Evolutionary conservation across 2,888 invertebrate species (phyloP).

Genomic region (Drosophila infuscata): DNA sequence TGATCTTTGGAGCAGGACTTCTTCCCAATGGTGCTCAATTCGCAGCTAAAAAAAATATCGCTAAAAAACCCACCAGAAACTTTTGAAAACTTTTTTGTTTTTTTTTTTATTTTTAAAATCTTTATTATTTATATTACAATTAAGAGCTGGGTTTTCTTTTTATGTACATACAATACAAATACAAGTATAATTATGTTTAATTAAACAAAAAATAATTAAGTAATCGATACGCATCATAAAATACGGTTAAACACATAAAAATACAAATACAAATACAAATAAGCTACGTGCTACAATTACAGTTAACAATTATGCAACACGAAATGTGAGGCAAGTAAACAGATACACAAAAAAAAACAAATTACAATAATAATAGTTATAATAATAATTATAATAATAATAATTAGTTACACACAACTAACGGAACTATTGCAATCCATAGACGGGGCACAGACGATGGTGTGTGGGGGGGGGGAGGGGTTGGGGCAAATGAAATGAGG

Average conservation of each 20-base stretch:
- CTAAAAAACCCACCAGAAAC: no score
- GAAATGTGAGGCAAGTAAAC: constrained; percentile 56
- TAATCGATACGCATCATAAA: constrained; percentile 40
- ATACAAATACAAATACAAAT: constrained; percentile 51
- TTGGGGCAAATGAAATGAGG: constrained; percentile 23
- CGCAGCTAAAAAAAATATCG: no score
- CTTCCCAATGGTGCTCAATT: no score
- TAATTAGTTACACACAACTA: constrained; percentile 49
- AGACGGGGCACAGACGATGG: background rate
- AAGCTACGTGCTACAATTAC: constrained; percentile 61
- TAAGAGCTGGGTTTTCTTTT: constrained; percentile 62
- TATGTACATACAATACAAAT: constrained; percentile 68
- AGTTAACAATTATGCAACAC: constrained; percentile 52
- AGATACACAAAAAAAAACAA: constrained; percentile 35
- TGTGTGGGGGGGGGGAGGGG: constrained; percentile 10
- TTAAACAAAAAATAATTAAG: constrained; percentile 59
- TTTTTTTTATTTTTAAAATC: background rate
- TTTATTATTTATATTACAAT: constrained; percentile 67
- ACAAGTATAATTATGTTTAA: constrained; percentile 62
- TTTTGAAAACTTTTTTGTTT: background rate
- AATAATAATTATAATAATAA: constrained; percentile 39
- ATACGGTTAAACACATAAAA: constrained; percentile 34
- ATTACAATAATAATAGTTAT: constrained; percentile 43
- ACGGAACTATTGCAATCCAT: constrained; percentile 51
- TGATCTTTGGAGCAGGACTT: background rate